Evolutionary conservation across 2,113 vertebrate genomes (phyloP).

Genomic region (Pseudolaguvia tuberculata): DNA sequence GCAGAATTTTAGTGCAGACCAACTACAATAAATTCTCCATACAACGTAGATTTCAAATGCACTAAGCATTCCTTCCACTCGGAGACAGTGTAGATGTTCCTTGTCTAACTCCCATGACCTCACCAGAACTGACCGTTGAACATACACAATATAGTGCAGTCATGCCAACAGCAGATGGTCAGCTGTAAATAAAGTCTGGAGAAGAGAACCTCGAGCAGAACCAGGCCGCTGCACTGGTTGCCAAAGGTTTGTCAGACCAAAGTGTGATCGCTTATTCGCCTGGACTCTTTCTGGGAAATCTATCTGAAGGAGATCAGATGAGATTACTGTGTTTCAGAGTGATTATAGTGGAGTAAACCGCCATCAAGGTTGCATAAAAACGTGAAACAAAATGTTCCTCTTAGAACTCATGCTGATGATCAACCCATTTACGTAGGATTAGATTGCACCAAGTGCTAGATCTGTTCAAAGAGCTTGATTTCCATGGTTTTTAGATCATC

Average conservation of each 20-base stretch:
- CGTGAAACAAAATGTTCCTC: slow-evolving; percentile 24
- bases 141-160: slow-evolving; percentile 28
- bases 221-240: slow-evolving; percentile 22
- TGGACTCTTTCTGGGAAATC: slow-evolving; percentile 2
- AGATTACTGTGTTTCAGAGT: slow-evolving; percentile 21
- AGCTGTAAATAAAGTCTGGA: slow-evolving; percentile 47
- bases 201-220: slow-evolving; percentile 25
- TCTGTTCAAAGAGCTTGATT: slow-evolving; percentile 16
- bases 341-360: slow-evolving; percentile 24
- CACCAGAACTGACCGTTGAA: slow-evolving; percentile 34
- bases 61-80: slow-evolving; percentile 4
- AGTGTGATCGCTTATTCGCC: slow-evolving; percentile 15
- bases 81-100: slow-evolving; percentile 4
- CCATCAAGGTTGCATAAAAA: background rate
- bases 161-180: slow-evolving; percentile 47
- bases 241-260: slow-evolving; percentile 28
- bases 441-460: slow-evolving; percentile 16
- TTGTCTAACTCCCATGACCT: slow-evolving; percentile 32
- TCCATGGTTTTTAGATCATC: background rate
- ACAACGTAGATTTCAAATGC: background rate
- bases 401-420: slow-evolving; percentile 20
- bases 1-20: background rate
- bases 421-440: slow-evolving; percentile 26
- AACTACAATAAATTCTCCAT: slow-evolving; percentile 10
- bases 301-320: slow-evolving; percentile 19